A percentile compares a stretch with the other conserved stretches of the same genome.
These are phyloP conservation scores for Slavum lentiscoides DNA, from an alignment of 2,888 invertebrate species.

Conservation along the genomic window DNA sequence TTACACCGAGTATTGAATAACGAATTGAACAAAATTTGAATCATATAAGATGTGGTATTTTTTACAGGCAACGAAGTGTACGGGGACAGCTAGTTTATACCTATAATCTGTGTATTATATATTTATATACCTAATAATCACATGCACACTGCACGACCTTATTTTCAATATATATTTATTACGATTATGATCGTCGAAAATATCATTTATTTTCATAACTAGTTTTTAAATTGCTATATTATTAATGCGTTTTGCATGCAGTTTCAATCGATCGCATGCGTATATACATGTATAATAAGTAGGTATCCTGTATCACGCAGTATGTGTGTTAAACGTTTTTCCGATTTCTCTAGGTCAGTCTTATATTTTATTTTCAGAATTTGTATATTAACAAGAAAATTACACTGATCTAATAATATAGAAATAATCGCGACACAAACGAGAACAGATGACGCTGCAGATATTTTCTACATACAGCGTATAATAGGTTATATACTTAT, in stretches of 20 bases:
- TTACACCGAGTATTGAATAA: too few relatives aligned
- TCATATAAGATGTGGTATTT: too few relatives aligned
- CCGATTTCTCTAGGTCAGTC: slow-evolving; percentile 24
- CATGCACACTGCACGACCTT: slow-evolving; percentile 2
- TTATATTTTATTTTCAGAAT: slow-evolving; percentile 7
- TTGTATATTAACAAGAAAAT: slow-evolving; percentile 11
- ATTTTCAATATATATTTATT: background rate
- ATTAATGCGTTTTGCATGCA: background rate
- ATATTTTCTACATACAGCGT: too few relatives aligned
- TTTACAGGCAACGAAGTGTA: too few relatives aligned
- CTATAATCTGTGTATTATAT: too few relatives aligned
- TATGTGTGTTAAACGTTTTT: background rate
- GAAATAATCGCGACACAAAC: background rate
- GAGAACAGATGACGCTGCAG: background rate
- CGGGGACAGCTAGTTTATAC: too few relatives aligned
- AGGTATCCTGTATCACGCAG: too few relatives aligned
- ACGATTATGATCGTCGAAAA: slow-evolving; percentile 1
- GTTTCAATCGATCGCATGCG: background rate
- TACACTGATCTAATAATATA: background rate
- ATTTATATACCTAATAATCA: background rate
- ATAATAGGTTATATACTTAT: too few relatives aligned
- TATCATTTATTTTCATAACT: slow-evolving; percentile 16
- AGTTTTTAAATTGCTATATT: slow-evolving; percentile 10
- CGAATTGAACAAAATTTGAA: too few relatives aligned
- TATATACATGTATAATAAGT: background rate